Base-by-base conservation (phyloP, 2,888 invertebrate genomes). In the Rhabditophanes sp. region DNA sequence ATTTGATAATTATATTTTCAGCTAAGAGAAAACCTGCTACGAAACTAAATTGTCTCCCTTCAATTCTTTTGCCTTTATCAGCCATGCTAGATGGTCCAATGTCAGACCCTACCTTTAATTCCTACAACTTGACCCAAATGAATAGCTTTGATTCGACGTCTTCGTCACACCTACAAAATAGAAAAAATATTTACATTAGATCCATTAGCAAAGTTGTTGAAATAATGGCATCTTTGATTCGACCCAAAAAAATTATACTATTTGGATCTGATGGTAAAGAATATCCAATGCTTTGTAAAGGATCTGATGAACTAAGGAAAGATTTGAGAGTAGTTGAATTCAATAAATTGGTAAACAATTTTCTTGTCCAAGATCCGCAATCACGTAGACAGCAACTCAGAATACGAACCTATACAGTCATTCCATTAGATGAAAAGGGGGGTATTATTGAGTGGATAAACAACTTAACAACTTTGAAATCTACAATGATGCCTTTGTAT, bases 261-360 rank as follows among this genome's bases (percentile, higher is more conserved):
- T 73, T 73, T 59, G 79, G 81, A 30, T 81, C 80, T 12, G 83
- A 96, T 67, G 96, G 96, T 20, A 28, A 44, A 21, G 30, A 25
- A 16, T 50, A 64, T 25, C 29, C 40, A 9, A 22, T 61, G 12
- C 25, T 60, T 36, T 53, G 45, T 39, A 60, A 60, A 39, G 39
- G 41, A 7, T 35, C 33, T 3, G 96, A 99, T 68, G 96, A 99
- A 67, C 71, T 99, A 32, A 75, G 96, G n/a, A 85, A 83, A 67
- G 96, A 99, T 68, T 82, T 80, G 42, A 76, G 93, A 14, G 71
- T 88, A 35, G 90, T 93, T 87, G 93, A 96, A 66, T 88, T 96
- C 65, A 85, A 83, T 19, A 44, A 56, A 22, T 78, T 96, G 33
- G 81, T 96, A 9, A 96, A 99, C 66, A 76, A 81, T 38, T 79